Conservation (phyloP, 1,140 invertebrate genomes). For the Brachionus sp. region DNA sequence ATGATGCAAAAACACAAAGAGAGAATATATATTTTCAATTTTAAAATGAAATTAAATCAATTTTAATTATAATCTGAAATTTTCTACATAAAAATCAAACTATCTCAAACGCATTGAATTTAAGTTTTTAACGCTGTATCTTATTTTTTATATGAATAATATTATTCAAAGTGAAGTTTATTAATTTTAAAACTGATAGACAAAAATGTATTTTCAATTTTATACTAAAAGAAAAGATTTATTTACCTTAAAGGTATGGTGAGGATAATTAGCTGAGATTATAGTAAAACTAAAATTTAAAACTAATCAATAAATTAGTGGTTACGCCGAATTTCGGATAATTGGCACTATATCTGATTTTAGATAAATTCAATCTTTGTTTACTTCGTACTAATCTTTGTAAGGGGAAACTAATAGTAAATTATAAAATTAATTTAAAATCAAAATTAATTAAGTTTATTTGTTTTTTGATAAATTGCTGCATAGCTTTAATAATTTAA, state of each 20-base stretch:
- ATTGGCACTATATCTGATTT: neutral
- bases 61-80: too few relatives aligned
- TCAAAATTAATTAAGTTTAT: neutral
- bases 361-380: neutral
- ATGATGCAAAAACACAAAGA: neutral
- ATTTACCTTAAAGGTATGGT: too few relatives aligned
- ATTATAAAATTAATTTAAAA: neutral
- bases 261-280: neutral
- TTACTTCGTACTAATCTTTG: neutral
- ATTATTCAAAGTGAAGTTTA: too few relatives aligned
- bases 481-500: neutral
- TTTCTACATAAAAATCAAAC: too few relatives aligned
- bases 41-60: neutral
- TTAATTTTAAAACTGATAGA: too few relatives aligned
- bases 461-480: neutral
- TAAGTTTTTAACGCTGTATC: too few relatives aligned
- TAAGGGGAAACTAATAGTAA: neutral
- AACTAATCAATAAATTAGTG: neutral
- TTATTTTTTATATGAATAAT: too few relatives aligned
- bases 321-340: neutral
- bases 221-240: too few relatives aligned
- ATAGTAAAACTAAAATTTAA: neutral
- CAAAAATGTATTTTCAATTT: too few relatives aligned
- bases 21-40: neutral
- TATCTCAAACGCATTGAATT: too few relatives aligned